These are phyloP conservation scores for Odontocerum albicorne DNA, from an alignment of 2,888 invertebrate genomes.

Conservation along the genomic window DNA sequence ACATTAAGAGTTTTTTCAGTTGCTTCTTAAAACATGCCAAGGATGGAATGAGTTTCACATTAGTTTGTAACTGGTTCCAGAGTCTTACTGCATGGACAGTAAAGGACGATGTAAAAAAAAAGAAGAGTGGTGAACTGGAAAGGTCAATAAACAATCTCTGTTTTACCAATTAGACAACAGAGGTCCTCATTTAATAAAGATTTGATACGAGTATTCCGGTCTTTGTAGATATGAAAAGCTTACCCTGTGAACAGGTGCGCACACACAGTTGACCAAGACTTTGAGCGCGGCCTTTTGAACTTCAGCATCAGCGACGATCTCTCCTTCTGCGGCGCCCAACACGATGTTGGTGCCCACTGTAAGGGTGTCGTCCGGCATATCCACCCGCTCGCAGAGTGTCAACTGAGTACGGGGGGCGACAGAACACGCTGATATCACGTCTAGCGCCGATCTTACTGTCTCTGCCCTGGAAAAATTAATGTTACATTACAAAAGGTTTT, in stretches of 20 bases:
- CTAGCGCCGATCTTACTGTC: conserved; percentile 78
- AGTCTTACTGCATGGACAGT: too few relatives aligned
- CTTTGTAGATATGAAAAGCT: too few relatives aligned
- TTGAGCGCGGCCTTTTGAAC: conserved; percentile 89
- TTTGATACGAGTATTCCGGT: too few relatives aligned
- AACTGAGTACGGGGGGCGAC: conserved; percentile 81
- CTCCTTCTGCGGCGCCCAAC: conserved; percentile 86
- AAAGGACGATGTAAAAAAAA: too few relatives aligned
- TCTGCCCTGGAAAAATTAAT: conserved; percentile 63
- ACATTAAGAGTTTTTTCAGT: too few relatives aligned
- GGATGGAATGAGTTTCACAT: too few relatives aligned
- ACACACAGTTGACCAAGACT: conserved; percentile 91
- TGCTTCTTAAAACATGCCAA: too few relatives aligned
- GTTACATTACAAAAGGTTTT: background rate
- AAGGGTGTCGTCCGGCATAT: conserved; percentile 74
- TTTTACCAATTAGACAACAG: too few relatives aligned
- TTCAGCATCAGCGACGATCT: conserved; percentile 87
- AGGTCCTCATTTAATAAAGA: too few relatives aligned
- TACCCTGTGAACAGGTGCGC: conserved; percentile 84
- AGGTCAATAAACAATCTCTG: too few relatives aligned
- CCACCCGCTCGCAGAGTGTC: conserved; percentile 73
- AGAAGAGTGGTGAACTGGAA: too few relatives aligned
- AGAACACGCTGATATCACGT: conserved; percentile 88
- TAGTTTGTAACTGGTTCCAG: too few relatives aligned
- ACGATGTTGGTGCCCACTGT: conserved; percentile 82